Conservation (phyloP, 2,888 invertebrate genomes). For the Galerucella pusilla region DNA sequence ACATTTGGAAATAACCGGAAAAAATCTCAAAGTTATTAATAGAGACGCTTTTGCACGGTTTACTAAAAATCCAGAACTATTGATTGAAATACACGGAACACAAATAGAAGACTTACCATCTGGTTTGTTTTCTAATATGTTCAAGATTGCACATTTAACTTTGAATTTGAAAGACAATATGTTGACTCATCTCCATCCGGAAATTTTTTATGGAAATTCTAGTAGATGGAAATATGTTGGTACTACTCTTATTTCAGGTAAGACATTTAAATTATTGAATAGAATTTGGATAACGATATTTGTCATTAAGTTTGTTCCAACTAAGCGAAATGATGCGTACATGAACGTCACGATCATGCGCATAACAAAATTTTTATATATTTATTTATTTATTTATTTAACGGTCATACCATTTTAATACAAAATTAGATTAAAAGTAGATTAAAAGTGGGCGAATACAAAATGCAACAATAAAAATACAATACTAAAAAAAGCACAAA, state of each 20-base stretch:
- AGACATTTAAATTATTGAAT: neutral
- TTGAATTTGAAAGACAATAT: conserved; percentile 86
- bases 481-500: no score
- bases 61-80: conserved; percentile 79
- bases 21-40: conserved; percentile 77
- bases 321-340: no score
- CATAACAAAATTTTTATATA: no score
- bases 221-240: conserved; percentile 90
- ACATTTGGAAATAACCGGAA: conserved; percentile 83
- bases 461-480: no score
- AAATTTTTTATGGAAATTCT: conserved; percentile 87
- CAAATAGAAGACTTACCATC: conserved; percentile 82
- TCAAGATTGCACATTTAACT: conserved; percentile 82
- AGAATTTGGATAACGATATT: no score
- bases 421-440: no score
- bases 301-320: no score
- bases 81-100: conserved; percentile 81
- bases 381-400: no score
- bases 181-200: conserved; percentile 82
- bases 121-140: conserved; percentile 81
- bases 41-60: conserved; percentile 82
- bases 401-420: no score
- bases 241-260: conserved; percentile 87
- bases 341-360: no score
- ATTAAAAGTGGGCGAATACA: no score